Evolutionary conservation across 2,888 invertebrate genomes (phyloP).

Genomic region (Neoascia interrupta): DNA sequence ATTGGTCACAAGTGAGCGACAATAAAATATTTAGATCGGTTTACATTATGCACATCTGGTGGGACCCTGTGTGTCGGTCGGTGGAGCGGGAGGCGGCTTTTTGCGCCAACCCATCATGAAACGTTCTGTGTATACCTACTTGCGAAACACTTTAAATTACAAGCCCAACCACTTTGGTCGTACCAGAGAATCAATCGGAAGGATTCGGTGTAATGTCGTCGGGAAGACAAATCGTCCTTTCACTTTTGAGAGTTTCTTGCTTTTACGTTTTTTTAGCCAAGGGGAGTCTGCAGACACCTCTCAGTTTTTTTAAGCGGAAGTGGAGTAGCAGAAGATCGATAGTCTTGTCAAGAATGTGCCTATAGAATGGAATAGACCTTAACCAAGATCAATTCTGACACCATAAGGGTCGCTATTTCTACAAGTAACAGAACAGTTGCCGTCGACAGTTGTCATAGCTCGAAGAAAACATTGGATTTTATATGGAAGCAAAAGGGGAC

Average conservation of each 20-base stretch:
- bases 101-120: too few species aligned
- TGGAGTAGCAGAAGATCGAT: too few species aligned
- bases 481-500: too few species aligned
- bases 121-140: not conserved
- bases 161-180: slow-evolving; percentile 62
- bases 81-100: not conserved
- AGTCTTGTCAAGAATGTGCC: too few species aligned
- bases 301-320: too few species aligned
- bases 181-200: slow-evolving; percentile 56
- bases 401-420: too few species aligned
- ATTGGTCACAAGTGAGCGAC: slow-evolving; percentile 69
- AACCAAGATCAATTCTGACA: too few species aligned
- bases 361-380: too few species aligned
- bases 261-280: not conserved
- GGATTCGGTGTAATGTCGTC: slow-evolving; percentile 58
- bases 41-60: slow-evolving; percentile 67
- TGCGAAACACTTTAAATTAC: slow-evolving; percentile 63
- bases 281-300: too few species aligned
- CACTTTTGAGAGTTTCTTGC: slow-evolving; percentile 16
- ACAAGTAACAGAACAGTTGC: too few species aligned
- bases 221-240: slow-evolving; percentile 65
- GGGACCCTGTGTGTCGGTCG: not conserved
- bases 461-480: too few species aligned
- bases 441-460: too few species aligned
- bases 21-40: slow-evolving; percentile 71